A percentile compares a stretch with the other conserved stretches of the same genome.
Conservation (phyloP, 2,888 invertebrate species). For the Brachyptera putata region DNA sequence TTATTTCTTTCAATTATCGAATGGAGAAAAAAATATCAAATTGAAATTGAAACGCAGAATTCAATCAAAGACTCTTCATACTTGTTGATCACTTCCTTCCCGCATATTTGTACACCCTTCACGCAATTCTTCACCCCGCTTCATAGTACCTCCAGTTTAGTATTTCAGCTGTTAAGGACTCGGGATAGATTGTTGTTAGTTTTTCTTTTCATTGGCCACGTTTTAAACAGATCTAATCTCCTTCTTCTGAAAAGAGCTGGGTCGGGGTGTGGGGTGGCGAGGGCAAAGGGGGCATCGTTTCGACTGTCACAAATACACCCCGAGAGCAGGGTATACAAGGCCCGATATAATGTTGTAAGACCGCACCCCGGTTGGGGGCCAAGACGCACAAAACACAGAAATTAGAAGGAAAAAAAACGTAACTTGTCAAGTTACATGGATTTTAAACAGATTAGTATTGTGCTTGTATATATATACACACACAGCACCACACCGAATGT, state of each 20-base stretch:
- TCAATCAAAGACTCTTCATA: not conserved
- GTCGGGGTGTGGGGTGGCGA: too few species aligned
- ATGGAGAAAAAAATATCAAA: not conserved
- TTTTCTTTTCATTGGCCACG: constrained; percentile 22
- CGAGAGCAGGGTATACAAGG: not conserved
- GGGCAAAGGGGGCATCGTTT: too few species aligned
- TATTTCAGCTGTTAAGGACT: constrained; percentile 11
- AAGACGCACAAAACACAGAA: not conserved
- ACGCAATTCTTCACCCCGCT: not conserved
- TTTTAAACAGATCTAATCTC: constrained; percentile 17
- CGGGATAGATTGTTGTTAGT: constrained; percentile 18
- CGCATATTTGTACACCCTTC: not conserved
- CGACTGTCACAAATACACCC: too few species aligned
- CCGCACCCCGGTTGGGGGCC: constrained; percentile 5
- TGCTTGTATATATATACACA: too few species aligned
- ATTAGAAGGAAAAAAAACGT: constrained; percentile 1
- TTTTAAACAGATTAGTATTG: constrained; percentile 11
- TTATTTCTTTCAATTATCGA: not conserved
- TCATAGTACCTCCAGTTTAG: not conserved
- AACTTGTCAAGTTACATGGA: constrained; percentile 12
- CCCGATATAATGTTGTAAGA: not conserved
- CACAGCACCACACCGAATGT: too few species aligned
- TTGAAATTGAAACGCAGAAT: too few species aligned
- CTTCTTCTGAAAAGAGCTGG: too few species aligned
- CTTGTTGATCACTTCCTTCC: not conserved